Evolutionary conservation across 2,797 vertebrate genomes (phyloP), one percentile per base, ranked within the genome.

Genomic region (Otolemur crassicaudatus): DNA sequence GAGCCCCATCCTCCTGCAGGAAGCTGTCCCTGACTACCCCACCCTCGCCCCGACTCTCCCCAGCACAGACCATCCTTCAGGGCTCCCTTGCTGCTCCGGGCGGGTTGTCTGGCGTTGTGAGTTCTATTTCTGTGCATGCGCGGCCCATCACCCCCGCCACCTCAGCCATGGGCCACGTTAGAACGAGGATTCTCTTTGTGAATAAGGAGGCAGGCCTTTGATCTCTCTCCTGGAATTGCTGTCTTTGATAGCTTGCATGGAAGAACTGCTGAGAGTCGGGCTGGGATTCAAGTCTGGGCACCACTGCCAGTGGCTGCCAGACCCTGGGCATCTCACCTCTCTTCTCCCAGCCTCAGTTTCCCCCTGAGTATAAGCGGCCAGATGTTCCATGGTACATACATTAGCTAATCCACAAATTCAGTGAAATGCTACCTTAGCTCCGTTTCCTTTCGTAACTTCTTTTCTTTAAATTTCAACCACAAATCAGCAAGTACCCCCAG

Each of bases 141-240:
- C 37, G 58, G 83, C 70, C 69, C 2, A 6, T 81, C 91, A 96
- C 86, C 93, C 72, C 6, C 20, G 67, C 72, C 37, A 69, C 67
- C 86, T 29, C 70, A 63, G 75, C 96, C 79, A 22, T 37, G 69
- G 65, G 89, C 90, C 90, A 31, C 88, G 81, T 95, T 95, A 92
- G 96, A 96, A 95, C 90, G 90, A 96, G 89, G 90, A 70, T 84
- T 73, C 84, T 96, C 80, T 88, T 79, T 85, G 90, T 84, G 95
- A 84, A 95, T 94, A 27, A 69, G 81, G 93, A 96, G 95, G 72
- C 61, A 19, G 17, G 91, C 22, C 93, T 97, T 97, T 98, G 96
- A 96, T 96, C 91, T 95, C 90, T 61, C 70, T 84, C 58, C 94
- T 56, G 76, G n/a, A 60, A 73, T 80, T 7, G 46, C 72, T 85